Evolutionary conservation across 1,140 invertebrate genomes (phyloP), one percentile per base, ranked within the genome.

Genomic region (Plectrocnemia conspersa): DNA sequence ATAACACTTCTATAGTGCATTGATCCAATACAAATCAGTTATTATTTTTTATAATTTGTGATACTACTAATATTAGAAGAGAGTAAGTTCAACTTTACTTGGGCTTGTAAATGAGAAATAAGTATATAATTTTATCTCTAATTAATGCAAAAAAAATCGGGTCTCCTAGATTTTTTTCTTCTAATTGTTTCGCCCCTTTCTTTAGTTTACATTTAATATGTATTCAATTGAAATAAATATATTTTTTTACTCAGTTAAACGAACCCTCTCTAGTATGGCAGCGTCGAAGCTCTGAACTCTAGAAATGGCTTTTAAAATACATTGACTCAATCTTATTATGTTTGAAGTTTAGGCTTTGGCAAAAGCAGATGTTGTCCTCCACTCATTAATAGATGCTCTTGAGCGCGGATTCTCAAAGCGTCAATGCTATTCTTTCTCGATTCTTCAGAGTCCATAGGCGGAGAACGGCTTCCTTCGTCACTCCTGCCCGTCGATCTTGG

Each of bases 341-440:
- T 55, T 10, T 62, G 59, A 49, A 62, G 52, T 54, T 63, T 63
- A 0, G 61, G 52, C 32, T 63, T 63, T 0, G 54, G 29, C 9
- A 63, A 35, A 4, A 60, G 25, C 5, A 63, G 18, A 42, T 63
- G 61, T 47, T 63, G 61, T 19, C 54, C 58, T 3, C 59, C 56
- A 19, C 25, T 55, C 58, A 63, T 54, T 36, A 63, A 29, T 25
- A 63, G 41, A 47, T 63, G 61, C 33, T 63, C 61, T 35, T 63
- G 58, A 0, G 61, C 61, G 46, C 61, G 40, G 23, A 63, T 57
- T 50, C 61, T 57, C 16, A 63, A 53, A 2, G 58, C 58, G 16
- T 63, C 61, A 41, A 63, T 60, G 18, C 61, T 63, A 32, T 63
- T 63, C 35, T 58, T 59, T 33, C 58, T 57, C 1, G 61, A 47